These are phyloP conservation scores for Epinephelus cyanopodus DNA, from an alignment of 2,113 vertebrate genomes.

Conservation along the genomic window DNA sequence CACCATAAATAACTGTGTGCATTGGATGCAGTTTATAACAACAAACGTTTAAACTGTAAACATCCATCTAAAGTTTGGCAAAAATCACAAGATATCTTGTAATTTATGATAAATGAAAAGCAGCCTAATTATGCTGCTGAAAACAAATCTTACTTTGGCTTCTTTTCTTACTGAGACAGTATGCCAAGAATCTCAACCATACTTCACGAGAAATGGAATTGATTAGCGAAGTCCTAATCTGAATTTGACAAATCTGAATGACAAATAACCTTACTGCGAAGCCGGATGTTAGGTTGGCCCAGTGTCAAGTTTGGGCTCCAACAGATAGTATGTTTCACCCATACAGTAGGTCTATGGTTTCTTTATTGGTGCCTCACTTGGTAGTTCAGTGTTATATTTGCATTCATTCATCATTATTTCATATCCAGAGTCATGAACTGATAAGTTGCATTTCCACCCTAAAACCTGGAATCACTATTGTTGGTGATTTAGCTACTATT, in stretches of 20 bases:
- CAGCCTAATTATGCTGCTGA: neutral
- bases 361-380: neutral
- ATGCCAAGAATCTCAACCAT: neutral
- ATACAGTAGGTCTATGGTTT: neutral
- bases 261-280: neutral
- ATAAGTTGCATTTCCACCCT: neutral
- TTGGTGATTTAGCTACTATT: constrained; percentile 14
- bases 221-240: neutral
- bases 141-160: neutral
- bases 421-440: neutral
- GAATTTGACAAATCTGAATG: neutral
- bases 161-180: neutral
- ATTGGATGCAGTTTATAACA: no score
- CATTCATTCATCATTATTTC: neutral
- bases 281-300: neutral
- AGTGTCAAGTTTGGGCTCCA: neutral
- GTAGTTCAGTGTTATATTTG: neutral
- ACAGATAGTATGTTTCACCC: neutral
- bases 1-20: neutral
- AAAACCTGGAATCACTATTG: neutral
- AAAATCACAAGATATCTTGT: no score
- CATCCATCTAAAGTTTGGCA: no score
- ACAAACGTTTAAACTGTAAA: no score
- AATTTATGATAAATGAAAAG: neutral
- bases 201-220: neutral